Evolutionary conservation across 2,888 invertebrate species (phyloP), one percentile per base, ranked within the genome.

Genomic region (Alviniconcha strummeri): DNA sequence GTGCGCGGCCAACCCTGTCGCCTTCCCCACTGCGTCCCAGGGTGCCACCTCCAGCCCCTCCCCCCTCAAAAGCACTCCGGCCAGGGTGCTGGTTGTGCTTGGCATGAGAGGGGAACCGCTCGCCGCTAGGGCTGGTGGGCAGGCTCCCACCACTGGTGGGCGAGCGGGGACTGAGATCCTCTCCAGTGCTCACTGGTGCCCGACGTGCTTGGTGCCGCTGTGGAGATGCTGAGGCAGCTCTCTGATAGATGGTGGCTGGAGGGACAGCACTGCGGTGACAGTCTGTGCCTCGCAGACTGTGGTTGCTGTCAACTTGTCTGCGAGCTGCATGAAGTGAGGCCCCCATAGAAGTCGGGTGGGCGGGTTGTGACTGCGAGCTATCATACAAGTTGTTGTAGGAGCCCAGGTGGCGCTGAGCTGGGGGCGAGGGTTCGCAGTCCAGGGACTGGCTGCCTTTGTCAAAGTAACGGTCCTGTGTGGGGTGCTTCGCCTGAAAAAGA

Each of bases 381-480:
- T 92, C 91, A 88, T 91, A 92, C 86, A 92, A 90, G 89, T 92
- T 92, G 86, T 89, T 91, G 88, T 92, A 91, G 82, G 92, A 92
- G 83, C 89, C 92, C 79, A 89, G 89, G 84, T 88, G 88, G 83
- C 88, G 88, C 60, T 85, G 85, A 13, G 86, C 80, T 55, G 89
- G 88, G 60, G 88, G 87, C 57, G 89, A 88, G 19, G 88, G 86
- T 84, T 89, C 89, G 85, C 89, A 88, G 84, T 90, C 90, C 83
- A 88, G 84, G 5, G 89, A 89, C 80, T 87, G 88, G 83, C 88
- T 89, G 77, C 89, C 88, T 77, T 87, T 87, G 78, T 89, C 88
- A 74, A 90, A 88, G 72, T 87, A 89, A 75, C 88, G 88, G 85
- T 91, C 90, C 64, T 90, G 90, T 79, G 85, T 82, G 80, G 84